A percentile compares a stretch with the other conserved stretches of the same genome.
Conservation (phyloP, 1,140 invertebrate species). For the Camponotus floridanus region DNA sequence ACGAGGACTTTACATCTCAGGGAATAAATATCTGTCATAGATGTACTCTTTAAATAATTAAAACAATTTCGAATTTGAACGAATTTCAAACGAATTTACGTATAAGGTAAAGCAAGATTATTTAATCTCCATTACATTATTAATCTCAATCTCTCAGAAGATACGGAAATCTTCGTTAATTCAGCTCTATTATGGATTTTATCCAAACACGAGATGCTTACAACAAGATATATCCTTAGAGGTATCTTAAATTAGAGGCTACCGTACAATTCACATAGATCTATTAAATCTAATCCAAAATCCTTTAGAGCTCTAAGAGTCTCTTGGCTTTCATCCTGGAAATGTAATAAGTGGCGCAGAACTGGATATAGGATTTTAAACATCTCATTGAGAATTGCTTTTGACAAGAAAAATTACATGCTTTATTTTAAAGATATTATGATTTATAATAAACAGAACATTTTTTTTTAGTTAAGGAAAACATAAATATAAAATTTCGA, state of each 20-base stretch:
- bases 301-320: constrained; percentile 44
- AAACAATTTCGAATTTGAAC: neutral
- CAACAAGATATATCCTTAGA: constrained; percentile 55
- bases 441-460: neutral
- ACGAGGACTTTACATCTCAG: neutral
- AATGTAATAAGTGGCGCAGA: constrained; percentile 56
- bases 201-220: constrained; percentile 8
- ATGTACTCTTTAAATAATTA: constrained; percentile 21
- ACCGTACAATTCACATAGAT: constrained; percentile 32
- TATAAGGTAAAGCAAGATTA: neutral
- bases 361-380: constrained; percentile 13
- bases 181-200: constrained; percentile 10
- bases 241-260: constrained; percentile 37
- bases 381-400: neutral
- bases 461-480: too few species aligned
- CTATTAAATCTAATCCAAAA: constrained; percentile 66
- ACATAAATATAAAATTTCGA: neutral
- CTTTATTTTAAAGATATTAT: neutral
- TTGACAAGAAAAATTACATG: neutral
- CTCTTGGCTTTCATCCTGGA: constrained; percentile 49
- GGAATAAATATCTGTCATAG: neutral
- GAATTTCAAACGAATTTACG: neutral
- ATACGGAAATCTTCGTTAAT: constrained; percentile 9
- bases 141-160: constrained; percentile 18
- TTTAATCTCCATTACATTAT: constrained; percentile 32